Conservation (phyloP, 1,140 invertebrate species). For the Aphaenogaster floridana region DNA sequence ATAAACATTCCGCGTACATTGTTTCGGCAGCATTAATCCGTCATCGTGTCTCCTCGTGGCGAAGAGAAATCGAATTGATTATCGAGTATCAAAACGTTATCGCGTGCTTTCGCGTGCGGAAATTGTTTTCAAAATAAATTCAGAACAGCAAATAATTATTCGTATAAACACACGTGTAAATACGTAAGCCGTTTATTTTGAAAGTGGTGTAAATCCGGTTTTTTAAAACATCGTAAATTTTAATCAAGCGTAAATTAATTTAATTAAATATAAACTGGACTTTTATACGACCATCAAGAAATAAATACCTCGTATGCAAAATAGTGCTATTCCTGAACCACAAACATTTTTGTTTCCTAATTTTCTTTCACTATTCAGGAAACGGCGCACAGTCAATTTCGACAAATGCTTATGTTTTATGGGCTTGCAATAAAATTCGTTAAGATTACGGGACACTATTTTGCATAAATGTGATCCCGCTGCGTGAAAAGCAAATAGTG, state of each 20-base stretch:
- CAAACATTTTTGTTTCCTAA: not conserved
- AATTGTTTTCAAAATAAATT: not conserved
- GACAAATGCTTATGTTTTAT: not conserved
- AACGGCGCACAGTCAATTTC: not conserved
- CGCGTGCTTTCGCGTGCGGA: not conserved
- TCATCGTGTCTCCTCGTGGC: not conserved
- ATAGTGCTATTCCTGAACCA: not conserved
- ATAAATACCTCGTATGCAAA: not conserved
- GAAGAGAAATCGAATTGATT: not conserved
- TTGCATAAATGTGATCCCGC: not conserved
- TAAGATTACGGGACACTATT: not conserved
- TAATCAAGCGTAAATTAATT: not conserved
- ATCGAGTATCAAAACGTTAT: not conserved
- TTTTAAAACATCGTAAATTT: not conserved
- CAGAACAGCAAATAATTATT: not conserved
- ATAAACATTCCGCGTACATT: not conserved
- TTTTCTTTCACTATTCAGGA: not conserved
- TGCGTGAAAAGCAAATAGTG: not conserved
- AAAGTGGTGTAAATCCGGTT: not conserved
- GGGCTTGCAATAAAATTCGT: not conserved
- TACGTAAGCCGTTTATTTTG: not conserved
- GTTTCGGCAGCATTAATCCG: not conserved
- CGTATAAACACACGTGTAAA: not conserved
- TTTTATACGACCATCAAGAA: not conserved
- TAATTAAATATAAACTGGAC: not conserved